A percentile compares a stretch with the other conserved stretches of the same genome.
Conservation (phyloP, 2,888 invertebrate genomes). For the Hipparchia semele region DNA sequence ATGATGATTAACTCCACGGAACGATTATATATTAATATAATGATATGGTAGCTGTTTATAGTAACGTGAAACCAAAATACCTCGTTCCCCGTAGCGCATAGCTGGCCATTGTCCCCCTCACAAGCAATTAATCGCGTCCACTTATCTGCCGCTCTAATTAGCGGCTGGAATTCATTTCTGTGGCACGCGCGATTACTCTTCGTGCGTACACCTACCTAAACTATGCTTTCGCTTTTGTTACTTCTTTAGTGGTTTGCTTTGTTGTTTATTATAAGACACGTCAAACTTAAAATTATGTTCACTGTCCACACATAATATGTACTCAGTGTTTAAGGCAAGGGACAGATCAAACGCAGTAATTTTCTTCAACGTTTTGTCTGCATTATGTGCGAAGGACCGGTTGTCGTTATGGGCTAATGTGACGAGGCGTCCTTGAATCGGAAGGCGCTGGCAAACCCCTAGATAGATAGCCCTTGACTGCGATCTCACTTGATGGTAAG, state of each 20-base stretch:
- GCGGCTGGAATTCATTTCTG: constrained; percentile 53
- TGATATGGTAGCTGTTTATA: constrained; percentile 1
- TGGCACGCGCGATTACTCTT: constrained; percentile 35
- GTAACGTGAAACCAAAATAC: constrained; percentile 26
- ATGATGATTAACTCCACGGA: too few species aligned
- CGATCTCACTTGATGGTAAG: too few species aligned
- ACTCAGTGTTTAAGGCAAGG: too few species aligned
- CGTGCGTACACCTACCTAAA: background rate
- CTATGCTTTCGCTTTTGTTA: background rate
- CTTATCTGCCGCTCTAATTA: constrained; percentile 59
- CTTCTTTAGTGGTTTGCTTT: constrained; percentile 5
- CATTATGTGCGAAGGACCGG: too few species aligned
- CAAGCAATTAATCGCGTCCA: constrained; percentile 49
- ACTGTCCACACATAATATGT: background rate
- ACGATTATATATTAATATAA: too few species aligned
- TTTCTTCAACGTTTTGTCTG: too few species aligned
- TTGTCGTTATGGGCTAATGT: too few species aligned
- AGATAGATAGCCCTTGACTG: too few species aligned
- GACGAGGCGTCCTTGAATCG: too few species aligned
- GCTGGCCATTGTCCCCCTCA: constrained; percentile 50
- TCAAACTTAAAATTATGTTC: background rate
- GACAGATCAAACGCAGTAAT: too few species aligned
- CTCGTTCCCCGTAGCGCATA: constrained; percentile 38
- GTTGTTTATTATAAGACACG: constrained; percentile 19
- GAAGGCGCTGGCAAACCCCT: too few species aligned